Conservation (phyloP, 2,888 invertebrate genomes). For the Salticus scenicus region DNA sequence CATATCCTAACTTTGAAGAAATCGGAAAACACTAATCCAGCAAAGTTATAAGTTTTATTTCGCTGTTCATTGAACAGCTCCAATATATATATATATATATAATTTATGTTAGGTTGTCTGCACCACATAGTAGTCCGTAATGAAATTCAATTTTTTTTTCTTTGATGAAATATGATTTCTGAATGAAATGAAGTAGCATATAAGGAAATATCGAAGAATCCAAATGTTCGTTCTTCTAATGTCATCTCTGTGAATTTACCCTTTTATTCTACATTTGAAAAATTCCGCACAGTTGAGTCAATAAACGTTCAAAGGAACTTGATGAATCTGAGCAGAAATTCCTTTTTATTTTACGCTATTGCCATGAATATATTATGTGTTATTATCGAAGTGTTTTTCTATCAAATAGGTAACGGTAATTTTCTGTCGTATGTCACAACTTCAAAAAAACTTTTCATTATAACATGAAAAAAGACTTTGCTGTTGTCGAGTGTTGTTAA, state of each 20-base stretch:
- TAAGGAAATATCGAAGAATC: neutral
- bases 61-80: neutral
- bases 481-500: no score
- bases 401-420: no score
- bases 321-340: neutral
- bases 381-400: no score
- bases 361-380: no score
- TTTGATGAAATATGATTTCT: neutral
- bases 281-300: no score
- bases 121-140: neutral
- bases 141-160: neutral
- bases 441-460: no score
- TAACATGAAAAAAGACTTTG: no score
- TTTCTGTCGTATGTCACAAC: no score
- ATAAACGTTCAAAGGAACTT: neutral
- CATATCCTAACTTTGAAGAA: slow-evolving; percentile 10
- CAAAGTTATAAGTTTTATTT: neutral
- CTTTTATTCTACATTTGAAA: no score
- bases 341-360: no score
- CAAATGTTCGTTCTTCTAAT: neutral
- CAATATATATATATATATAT: no score
- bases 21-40: neutral
- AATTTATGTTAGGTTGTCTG: neutral
- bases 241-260: no score
- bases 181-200: neutral